Percentiles rank a stretch among this genome's conserved stretches.
Evolutionary conservation across 2,888 invertebrate genomes (phyloP).

Genomic region (Charanyca ferruginea): DNA sequence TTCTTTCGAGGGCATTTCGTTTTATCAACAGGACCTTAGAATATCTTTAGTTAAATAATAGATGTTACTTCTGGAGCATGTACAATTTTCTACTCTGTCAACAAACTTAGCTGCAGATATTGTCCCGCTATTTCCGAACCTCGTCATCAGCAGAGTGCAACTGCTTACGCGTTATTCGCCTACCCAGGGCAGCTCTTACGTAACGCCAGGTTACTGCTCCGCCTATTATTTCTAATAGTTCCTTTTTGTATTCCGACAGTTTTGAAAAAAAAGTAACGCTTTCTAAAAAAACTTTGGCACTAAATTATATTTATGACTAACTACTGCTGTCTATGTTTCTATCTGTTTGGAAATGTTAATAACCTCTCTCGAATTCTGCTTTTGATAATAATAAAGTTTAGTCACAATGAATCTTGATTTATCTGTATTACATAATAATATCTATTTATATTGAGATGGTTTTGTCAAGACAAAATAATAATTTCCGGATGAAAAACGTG

Average conservation of each 20-base stretch:
- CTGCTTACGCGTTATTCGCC: not conserved
- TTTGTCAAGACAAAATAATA: slow-evolving; percentile 9
- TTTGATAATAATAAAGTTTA: slow-evolving; percentile 12
- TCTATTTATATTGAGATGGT: slow-evolving; percentile 8
- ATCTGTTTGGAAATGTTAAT: slow-evolving; percentile 32
- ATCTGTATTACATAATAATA: no score
- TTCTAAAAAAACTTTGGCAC: slow-evolving; percentile 18
- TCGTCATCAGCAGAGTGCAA: not conserved
- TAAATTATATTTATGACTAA: slow-evolving; percentile 26
- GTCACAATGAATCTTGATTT: slow-evolving; percentile 22
- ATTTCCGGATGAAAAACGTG: slow-evolving; percentile 3
- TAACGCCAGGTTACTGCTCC: not conserved
- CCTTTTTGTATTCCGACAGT: not conserved
- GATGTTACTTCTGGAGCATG: no score
- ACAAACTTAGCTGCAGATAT: not conserved
- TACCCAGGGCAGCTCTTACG: not conserved
- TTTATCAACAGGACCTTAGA: no score
- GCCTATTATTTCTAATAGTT: slow-evolving; percentile 3
- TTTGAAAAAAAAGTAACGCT: slow-evolving; percentile 2
- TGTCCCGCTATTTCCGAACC: not conserved
- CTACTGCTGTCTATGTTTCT: slow-evolving; percentile 21
- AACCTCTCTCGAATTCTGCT: slow-evolving; percentile 25
- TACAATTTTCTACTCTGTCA: no score
- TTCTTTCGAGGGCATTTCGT: not conserved
- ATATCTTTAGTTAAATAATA: no score